Conservation (phyloP, 2,797 vertebrate genomes). For the Acanthornis magna region DNA sequence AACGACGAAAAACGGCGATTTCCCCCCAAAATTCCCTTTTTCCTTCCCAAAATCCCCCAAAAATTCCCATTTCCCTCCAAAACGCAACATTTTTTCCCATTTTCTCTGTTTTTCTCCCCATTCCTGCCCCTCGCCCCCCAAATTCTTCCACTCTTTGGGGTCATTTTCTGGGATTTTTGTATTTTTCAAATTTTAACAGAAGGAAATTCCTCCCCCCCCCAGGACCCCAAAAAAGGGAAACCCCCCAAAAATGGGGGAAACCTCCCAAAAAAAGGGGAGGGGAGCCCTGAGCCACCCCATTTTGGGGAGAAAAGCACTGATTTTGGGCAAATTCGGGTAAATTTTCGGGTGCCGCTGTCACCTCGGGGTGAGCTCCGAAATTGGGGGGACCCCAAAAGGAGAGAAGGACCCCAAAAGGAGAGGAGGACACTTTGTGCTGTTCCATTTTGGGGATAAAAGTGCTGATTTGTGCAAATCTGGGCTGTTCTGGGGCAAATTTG, state of each 20-base stretch:
- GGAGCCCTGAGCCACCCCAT: background rate
- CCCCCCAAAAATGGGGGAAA: background rate
- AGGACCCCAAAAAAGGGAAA: background rate
- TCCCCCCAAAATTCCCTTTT: background rate
- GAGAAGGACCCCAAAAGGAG: background rate
- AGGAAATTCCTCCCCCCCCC: background rate
- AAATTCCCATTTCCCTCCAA: background rate
- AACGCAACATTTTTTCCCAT: background rate
- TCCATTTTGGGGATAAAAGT: background rate
- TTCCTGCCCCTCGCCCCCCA: background rate
- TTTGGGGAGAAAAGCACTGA: background rate
- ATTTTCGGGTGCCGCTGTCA: background rate
- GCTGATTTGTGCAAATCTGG: background rate
- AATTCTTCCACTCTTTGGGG: background rate
- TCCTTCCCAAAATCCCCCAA: background rate
- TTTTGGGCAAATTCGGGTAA: background rate
- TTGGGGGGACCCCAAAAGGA: background rate
- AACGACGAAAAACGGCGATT: rapidly evolving
- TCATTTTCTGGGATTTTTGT: background rate
- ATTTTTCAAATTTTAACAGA: background rate
- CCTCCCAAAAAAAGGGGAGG: background rate
- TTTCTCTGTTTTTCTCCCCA: background rate
- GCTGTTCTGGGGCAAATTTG: background rate
- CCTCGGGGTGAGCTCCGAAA: background rate
- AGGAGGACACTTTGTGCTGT: no score